Base-by-base conservation (phyloP, 1,140 invertebrate species). In the Hesperophylax magnus region DNA sequence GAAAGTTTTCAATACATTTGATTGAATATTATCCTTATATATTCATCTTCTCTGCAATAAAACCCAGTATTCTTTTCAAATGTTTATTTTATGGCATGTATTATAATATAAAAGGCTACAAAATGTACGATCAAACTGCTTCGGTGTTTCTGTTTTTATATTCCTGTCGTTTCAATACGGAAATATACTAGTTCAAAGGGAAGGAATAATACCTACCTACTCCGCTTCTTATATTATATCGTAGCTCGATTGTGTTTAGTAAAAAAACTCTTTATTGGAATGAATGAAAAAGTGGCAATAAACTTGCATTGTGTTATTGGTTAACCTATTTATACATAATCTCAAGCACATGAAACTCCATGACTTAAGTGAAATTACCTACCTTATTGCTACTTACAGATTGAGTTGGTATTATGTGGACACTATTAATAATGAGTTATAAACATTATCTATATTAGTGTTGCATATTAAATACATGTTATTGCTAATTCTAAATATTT, bases 61-160 rank as follows among this genome's bases (percentile, higher is more conserved):
- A 53, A 72, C 52, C 69, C 47, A 24, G 24, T 22, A 54, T 82
- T 82, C 52, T 24, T 77, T 79, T 24, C 18, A 39, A 79, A 79
- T 79, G 65, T 56, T 72, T 79, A 79, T 79, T 79, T 79, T 79
- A 79, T 74, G 47, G 52, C 78, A 58, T 71, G 52, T 54, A 74
- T 60, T 71, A 79, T 79, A 79, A 72, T 79, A 65, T 54, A 63
- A 60, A 79, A 9, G 69, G 31, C 63, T 71, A 56, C 52, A 58
- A 27, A 79, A 79, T 63, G 18, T 74, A 63, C 54, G 17, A 63
- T 60, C 27, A 75, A 63, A 63, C 18, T 27, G 54, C 60, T 39
- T 53, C 31, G 53, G 60, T 61, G 34, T 27, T 79, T 78, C 47
- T 77, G 22, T 77, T 34, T 79, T 39, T 71, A 71, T 71, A 71